These are phyloP conservation scores for Sceloporus undulatus DNA, from an alignment of 2,113 vertebrate species.

Conservation along the genomic window DNA sequence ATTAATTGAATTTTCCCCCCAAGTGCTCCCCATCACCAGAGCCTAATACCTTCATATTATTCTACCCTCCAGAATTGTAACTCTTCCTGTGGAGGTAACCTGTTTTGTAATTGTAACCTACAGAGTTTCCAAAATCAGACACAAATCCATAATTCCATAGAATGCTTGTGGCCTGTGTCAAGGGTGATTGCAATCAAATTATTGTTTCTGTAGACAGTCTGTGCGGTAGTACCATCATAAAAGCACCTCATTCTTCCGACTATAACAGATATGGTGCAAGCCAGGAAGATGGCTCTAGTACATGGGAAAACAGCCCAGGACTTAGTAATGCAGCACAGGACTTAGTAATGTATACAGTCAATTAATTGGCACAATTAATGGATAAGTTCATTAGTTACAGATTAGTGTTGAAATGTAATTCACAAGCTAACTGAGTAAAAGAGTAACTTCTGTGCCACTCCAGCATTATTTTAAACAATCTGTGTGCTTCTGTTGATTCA, in stretches of 20 bases:
- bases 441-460: neutral
- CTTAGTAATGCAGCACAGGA: neutral
- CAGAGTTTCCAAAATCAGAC: slow-evolving; percentile 69
- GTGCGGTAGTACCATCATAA: slow-evolving; percentile 58
- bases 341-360: neutral
- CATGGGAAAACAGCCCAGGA: slow-evolving; percentile 20
- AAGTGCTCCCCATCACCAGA: too few relatives aligned
- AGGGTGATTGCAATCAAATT: slow-evolving; percentile 68
- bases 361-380: slow-evolving; percentile 31
- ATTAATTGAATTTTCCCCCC: too few relatives aligned
- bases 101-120: slow-evolving; percentile 39
- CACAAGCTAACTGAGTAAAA: neutral
- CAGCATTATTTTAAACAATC: slow-evolving; percentile 11
- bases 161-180: slow-evolving; percentile 68
- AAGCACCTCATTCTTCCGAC: slow-evolving; percentile 51
- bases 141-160: slow-evolving; percentile 73
- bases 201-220: slow-evolving; percentile 69
- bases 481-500: slow-evolving; percentile 5
- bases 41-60: too few relatives aligned
- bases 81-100: too few relatives aligned
- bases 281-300: slow-evolving; percentile 11
- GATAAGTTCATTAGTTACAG: slow-evolving; percentile 11
- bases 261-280: slow-evolving; percentile 19
- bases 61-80: too few relatives aligned
- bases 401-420: slow-evolving; percentile 15